Percentiles rank a stretch among this genome's conserved stretches.
Conservation (phyloP, 2,888 invertebrate species). For the Agrotis ipsilon region DNA sequence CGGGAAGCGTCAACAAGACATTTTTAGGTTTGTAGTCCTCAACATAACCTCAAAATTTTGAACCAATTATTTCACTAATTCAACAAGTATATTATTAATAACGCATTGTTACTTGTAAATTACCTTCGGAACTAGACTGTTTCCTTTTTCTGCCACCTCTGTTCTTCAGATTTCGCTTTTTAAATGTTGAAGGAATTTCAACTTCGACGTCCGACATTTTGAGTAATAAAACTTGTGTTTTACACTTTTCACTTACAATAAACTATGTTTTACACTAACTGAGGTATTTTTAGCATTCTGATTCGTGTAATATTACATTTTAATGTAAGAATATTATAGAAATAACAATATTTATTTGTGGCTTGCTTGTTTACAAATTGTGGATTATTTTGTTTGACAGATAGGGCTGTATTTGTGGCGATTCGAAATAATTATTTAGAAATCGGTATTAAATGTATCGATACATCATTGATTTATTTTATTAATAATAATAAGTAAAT, state of each 20-base stretch:
- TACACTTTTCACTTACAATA: not conserved
- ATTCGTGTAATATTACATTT: not conserved
- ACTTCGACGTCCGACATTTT: slow-evolving; percentile 86
- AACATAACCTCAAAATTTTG: slow-evolving; percentile 50
- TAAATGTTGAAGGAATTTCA: slow-evolving; percentile 89
- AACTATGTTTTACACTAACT: slow-evolving; percentile 3
- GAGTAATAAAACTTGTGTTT: slow-evolving; percentile 5
- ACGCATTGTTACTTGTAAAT: not conserved
- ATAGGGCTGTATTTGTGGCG: no score
- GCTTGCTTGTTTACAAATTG: slow-evolving; percentile 37
- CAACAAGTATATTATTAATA: not conserved
- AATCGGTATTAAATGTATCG: no score
- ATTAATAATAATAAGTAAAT: no score
- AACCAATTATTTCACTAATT: not conserved
- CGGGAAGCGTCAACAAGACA: no score
- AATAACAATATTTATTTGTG: not conserved
- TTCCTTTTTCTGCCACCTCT: slow-evolving; percentile 92
- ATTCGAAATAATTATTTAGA: no score
- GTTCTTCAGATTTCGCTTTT: slow-evolving; percentile 92
- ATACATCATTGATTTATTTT: no score
- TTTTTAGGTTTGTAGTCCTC: no score
- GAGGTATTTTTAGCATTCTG: not conserved
- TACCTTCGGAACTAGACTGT: slow-evolving; percentile 90
- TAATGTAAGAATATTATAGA: not conserved
- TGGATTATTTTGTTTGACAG: not conserved